Base-by-base conservation (phyloP, 2,888 invertebrate species). In the Tachina grossa region DNA sequence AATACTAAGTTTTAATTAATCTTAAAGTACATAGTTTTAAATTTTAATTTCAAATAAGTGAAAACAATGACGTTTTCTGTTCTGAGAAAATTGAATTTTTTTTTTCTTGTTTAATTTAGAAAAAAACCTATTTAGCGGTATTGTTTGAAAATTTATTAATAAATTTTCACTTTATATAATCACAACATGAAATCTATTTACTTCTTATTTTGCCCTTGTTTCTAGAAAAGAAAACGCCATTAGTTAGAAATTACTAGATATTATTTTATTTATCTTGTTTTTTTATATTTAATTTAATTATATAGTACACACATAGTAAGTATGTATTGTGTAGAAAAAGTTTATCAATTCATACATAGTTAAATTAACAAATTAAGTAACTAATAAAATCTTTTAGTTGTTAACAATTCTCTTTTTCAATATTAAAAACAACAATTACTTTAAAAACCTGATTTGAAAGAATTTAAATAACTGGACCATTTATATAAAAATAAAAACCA, bases 321-420 rank as follows among this genome's bases (percentile, higher is more conserved):
- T 31, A 1, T 31, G 31, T 31, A 31, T 31, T 31, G 6, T 31
- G 31, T 31, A 31, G 5, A 31, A 47, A 39, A 74, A 41, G 43
- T 19, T 47, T 47, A 75, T 61, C 53, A 53, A 45, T 69, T 43
- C 68, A 61, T 77, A 83, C 68, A 61, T 77, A 83, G 49, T 77
- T 72, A 61, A 87, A 80, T 83, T 77, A 85, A 83, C 78, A 74
- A 76, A 79, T 81, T 78, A 86, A 83, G 69, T 83, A 81, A 66
- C 72, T 87, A 83, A 81, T 86, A 87, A 84, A 81, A 78, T 85
- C 65, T 87, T 80, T 31, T 55, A 76, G n/a, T 57, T 57, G 65
- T 68, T 76, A 86, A 86, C 85, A 83, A 68, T 75, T 76, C 57
- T 74, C 31, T 71, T 66, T 49, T 74, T 65, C 13, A 59, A 43